Base-by-base conservation (phyloP, 2,888 invertebrate species). In the Coenonympha glycerion region DNA sequence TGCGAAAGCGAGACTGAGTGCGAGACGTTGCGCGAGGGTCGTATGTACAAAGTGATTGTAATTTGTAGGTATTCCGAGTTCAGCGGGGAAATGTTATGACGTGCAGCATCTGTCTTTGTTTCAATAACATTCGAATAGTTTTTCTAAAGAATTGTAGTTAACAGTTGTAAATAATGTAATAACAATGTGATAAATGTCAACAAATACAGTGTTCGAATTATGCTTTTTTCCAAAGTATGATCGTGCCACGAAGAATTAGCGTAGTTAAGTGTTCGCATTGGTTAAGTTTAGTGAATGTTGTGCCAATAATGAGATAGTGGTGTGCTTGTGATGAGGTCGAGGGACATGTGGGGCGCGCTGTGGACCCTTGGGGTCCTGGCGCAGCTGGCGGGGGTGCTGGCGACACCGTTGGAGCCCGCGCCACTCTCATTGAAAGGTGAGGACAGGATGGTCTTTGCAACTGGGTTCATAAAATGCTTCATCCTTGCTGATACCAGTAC, bases 281-380 rank as follows among this genome's bases (percentile, higher is more conserved):
- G 78, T 81, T 86, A 83, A 78, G 84, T 84, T 82, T 74, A 77
- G 87, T 83, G 79, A 84, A 83, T 85, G 78, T 82, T 81, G 85
- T 87, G 85, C 82, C 82, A 85, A 87, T 83, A 76, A 87, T 87
- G 87, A 87, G 87, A 86, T 87, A 87, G 87, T 87, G 86, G 69
- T 76, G 84, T 86, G 85, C 73, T 37, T 82, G 87, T 87, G 87
- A 85, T 85, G 86, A 84, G 85, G 82, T 77, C 82, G 78, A 82
- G 87, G 86, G 83, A 86, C 81, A 79, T 87, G 83, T 84, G 86
- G 86, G 78, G 82, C 65, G 79, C 80, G 80, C 71, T 86, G 71
- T 84, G 82, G 85, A 73, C 71, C 66, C 69, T 79, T 68, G 79
- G 76, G 73, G 72, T 76, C 61, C 71, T 79, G 74, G 73, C 71